phyloP scores from a whole-genome alignment of 2,113 vertebrate genomes.

The Eublepharis macularius region DNA sequence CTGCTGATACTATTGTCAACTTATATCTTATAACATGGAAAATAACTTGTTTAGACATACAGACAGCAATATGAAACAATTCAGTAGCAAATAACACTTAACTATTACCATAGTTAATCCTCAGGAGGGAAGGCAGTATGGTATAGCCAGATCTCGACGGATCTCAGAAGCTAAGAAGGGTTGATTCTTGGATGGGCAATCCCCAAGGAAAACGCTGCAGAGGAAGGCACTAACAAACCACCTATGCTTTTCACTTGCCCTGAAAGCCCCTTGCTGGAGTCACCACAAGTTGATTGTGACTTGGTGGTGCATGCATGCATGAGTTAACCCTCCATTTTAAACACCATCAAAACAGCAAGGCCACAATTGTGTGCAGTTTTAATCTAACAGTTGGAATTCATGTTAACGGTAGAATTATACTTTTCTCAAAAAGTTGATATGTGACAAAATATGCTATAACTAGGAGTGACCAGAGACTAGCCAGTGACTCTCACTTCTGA shows the following conservation, averaged over 20 bases:
- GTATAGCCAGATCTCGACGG: too few relatives aligned
- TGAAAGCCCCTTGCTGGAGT: too few relatives aligned
- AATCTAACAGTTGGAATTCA: neutral
- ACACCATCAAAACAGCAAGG: neutral
- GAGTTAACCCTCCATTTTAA: neutral
- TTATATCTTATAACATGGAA: neutral
- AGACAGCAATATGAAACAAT: neutral
- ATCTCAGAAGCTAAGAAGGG: too few relatives aligned
- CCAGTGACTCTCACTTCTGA: neutral
- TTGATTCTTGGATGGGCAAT: too few relatives aligned
- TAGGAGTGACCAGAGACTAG: neutral
- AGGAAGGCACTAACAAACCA: too few relatives aligned
- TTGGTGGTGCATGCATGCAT: too few relatives aligned
- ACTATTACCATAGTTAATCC: neutral
- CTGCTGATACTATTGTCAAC: neutral
- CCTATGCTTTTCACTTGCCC: too few relatives aligned
- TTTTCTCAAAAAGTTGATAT: neutral
- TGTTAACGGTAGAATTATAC: neutral
- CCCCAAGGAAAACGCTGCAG: too few relatives aligned
- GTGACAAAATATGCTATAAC: neutral
- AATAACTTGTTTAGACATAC: conserved; percentile 1
- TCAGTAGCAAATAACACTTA: neutral
- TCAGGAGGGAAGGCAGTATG: too few relatives aligned
- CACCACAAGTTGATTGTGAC: too few relatives aligned
- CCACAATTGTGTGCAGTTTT: rapidly evolving